These are phyloP conservation scores for Atta colombica DNA, from an alignment of 1,140 invertebrate genomes.

Conservation along the genomic window DNA sequence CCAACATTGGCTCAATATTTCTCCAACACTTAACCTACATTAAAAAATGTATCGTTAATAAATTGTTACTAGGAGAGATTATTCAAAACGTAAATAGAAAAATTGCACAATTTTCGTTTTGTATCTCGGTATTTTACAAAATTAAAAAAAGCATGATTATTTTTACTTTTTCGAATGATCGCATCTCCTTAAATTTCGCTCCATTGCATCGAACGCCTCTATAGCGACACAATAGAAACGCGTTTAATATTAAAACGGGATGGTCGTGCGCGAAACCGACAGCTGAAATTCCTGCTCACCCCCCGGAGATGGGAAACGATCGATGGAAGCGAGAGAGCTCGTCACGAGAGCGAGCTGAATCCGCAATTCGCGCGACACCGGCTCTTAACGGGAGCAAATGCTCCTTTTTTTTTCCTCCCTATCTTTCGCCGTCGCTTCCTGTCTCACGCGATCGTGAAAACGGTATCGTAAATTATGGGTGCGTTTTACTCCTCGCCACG, in stretches of 20 bases:
- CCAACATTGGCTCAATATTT: too few species aligned
- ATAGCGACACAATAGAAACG: constrained; percentile 27
- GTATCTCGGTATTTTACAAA: background rate
- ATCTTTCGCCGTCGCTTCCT: constrained; percentile 17
- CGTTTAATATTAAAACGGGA: constrained; percentile 58
- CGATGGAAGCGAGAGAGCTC: constrained; percentile 58
- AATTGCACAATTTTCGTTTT: background rate
- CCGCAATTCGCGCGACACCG: constrained; percentile 60
- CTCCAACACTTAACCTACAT: too few species aligned
- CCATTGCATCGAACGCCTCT: background rate
- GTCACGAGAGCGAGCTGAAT: constrained; percentile 53
- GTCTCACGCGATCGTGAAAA: constrained; percentile 63
- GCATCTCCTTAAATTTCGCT: constrained; percentile 21
- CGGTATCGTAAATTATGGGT: constrained; percentile 67
- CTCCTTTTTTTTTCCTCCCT: constrained; percentile 20
- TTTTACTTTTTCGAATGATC: background rate
- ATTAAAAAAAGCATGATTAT: background rate
- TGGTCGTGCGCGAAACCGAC: constrained; percentile 13
- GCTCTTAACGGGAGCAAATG: constrained; percentile 52
- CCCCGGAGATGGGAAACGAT: constrained; percentile 39
- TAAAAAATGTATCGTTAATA: too few species aligned
- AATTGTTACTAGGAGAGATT: background rate
- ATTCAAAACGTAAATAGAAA: background rate
- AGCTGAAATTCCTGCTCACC: constrained; percentile 51
- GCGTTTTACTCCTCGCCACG: constrained; percentile 59